Conservation (phyloP, 2,888 invertebrate genomes). For the Corythucha ciliata region DNA sequence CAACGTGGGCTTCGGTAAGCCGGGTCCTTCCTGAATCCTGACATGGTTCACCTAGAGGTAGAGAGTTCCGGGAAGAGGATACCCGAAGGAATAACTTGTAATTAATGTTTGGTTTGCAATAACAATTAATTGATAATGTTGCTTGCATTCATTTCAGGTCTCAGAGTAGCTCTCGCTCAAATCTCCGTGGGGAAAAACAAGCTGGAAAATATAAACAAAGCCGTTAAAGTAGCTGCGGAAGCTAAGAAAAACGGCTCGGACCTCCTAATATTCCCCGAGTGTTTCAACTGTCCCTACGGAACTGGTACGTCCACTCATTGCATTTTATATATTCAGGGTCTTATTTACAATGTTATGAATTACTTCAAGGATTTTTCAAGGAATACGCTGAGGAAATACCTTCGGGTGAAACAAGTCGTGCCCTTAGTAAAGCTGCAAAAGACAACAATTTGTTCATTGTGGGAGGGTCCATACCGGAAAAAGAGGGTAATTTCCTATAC, state of each 20-base stretch:
- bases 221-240: conserved; percentile 57
- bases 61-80: too few relatives aligned
- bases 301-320: conserved; percentile 54
- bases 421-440: conserved; percentile 53
- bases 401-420: conserved; percentile 57
- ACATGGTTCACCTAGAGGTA: too few relatives aligned
- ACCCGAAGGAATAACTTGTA: too few relatives aligned
- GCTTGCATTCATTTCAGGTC: too few relatives aligned
- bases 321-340: too few relatives aligned
- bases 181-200: conserved; percentile 67
- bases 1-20: too few relatives aligned
- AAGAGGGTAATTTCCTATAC: conserved; percentile 55
- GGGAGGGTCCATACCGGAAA: conserved; percentile 86
- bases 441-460: conserved; percentile 68
- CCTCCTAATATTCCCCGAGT: conserved; percentile 64
- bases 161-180: conserved; percentile 75
- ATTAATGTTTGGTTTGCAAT: too few relatives aligned
- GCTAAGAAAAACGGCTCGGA: conserved; percentile 58
- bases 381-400: conserved; percentile 82
- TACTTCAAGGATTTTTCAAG: conserved; percentile 58
- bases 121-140: too few relatives aligned
- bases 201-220: conserved; percentile 61
- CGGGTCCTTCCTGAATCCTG: too few relatives aligned
- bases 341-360: too few relatives aligned
- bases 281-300: conserved; percentile 92